phyloP scores from a whole-genome alignment of 2,113 vertebrate species.

The Ciconia stormi region DNA sequence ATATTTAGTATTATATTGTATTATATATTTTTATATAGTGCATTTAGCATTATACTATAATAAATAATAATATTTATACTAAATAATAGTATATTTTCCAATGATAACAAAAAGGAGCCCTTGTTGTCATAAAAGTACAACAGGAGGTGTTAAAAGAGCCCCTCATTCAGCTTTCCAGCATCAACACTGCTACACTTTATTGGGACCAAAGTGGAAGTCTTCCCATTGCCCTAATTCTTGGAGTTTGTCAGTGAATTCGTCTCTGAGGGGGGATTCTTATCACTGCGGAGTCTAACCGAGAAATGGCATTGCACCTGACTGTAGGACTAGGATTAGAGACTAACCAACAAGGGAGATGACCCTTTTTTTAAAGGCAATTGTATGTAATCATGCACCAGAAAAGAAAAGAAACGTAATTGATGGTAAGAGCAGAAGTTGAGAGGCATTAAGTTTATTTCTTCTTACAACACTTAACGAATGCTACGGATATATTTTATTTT shows the following conservation, averaged over 20 bases:
- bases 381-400: not conserved
- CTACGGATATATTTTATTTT: not conserved
- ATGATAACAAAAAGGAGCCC: not conserved
- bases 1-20: not conserved
- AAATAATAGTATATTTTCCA: not conserved
- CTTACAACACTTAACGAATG: not conserved
- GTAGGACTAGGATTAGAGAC: not conserved
- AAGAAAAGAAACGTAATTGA: not conserved
- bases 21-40: no score
- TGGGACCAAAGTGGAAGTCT: not conserved
- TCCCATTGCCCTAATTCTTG: not conserved
- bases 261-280: not conserved
- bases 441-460: not conserved
- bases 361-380: not conserved
- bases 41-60: not conserved
- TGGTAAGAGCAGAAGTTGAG: not conserved
- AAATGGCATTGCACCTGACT: not conserved
- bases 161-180: not conserved
- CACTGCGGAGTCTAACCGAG: not conserved
- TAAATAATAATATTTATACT: not conserved
- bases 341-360: not conserved
- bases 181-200: not conserved
- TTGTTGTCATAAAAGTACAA: not conserved
- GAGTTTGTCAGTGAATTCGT: not conserved
- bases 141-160: not conserved